Base-by-base conservation (phyloP, 2,888 invertebrate genomes). In the Athetis lepigone region DNA sequence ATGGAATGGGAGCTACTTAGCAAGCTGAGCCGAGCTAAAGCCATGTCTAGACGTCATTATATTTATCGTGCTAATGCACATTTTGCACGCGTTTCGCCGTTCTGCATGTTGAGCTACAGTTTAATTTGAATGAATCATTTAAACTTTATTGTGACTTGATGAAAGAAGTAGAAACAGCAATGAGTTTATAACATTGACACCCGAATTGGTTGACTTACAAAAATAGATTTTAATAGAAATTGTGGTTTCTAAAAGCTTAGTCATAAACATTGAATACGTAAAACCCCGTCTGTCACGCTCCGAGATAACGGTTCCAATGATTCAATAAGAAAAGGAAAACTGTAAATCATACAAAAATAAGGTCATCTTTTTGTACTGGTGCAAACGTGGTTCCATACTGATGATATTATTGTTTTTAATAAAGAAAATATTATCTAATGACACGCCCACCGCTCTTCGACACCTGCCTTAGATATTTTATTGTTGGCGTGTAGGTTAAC, bases 381-480 rank as follows among this genome's bases (percentile, higher is more conserved):
- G 11, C 0, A 29, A 2, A 29, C 8, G 2, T 29, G 29, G 2
- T 7, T 29, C 2, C 37, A 11, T 8, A 69, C 40, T 29, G 16
- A 27, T 4, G 16, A 27, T 51, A n/a, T 4, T 13, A 39, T 42
- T 45, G 52, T 16, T 40, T 18, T 47, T 40, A 43, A 27, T 47
- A 2, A 45, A 52, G 23, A 64, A 62, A 46, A 23, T 6, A 23
- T 47, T 62, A 51, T 68, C 54, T 60, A 69, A 80, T 65, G 47
- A 21, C 49, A 23, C 23, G 23, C 46, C 36, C 18, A 29, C 55
- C 40, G 58, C 59, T 65, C 62, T 60, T 52, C 52, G 36, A 56
- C 85, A 82, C 86, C 85, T 86, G 85, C 84, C 57, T 63, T 63
- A 36, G 58, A 52, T 50, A 63, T 67, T 29, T 72, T 67, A 73